Evolutionary conservation across 1,140 invertebrate species (phyloP).

Genomic region (Anoplophora glabripennis): DNA sequence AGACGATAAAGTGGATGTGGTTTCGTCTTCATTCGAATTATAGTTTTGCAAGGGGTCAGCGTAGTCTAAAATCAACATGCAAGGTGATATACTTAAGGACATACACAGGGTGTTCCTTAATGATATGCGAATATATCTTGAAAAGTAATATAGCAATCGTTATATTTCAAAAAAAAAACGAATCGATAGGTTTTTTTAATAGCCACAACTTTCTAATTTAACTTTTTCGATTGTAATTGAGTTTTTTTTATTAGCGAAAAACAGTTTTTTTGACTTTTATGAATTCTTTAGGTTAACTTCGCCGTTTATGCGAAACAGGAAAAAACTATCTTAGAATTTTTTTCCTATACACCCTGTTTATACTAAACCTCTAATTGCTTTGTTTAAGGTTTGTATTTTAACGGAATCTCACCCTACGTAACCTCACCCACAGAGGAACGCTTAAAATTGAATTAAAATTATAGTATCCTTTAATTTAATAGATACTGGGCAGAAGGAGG

Average conservation of each 20-base stretch:
- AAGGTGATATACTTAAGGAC: too few species aligned
- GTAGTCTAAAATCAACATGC: constrained; percentile 21
- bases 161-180: neutral
- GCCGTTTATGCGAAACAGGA: too few species aligned
- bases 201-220: neutral
- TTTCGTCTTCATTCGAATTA: constrained; percentile 23
- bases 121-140: too few species aligned
- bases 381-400: too few species aligned
- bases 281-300: neutral
- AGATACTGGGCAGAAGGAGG: neutral
- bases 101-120: too few species aligned
- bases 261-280: too few species aligned
- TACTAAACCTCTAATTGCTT: too few species aligned
- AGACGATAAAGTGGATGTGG: constrained; percentile 11
- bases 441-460: constrained; percentile 12
- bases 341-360: too few species aligned
- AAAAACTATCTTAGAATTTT: too few species aligned
- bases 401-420: too few species aligned
- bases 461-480: constrained; percentile 16
- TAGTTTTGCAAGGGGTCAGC: constrained; percentile 23
- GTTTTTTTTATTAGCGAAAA: too few species aligned
- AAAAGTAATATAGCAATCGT: neutral
- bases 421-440: neutral
- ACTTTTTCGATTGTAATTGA: too few species aligned
- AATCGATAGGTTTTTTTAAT: neutral